Percentiles rank a stretch among this genome's conserved stretches.
phyloP scores from a whole-genome alignment of 2,888 invertebrate species.

The Abrostola tripartita region DNA sequence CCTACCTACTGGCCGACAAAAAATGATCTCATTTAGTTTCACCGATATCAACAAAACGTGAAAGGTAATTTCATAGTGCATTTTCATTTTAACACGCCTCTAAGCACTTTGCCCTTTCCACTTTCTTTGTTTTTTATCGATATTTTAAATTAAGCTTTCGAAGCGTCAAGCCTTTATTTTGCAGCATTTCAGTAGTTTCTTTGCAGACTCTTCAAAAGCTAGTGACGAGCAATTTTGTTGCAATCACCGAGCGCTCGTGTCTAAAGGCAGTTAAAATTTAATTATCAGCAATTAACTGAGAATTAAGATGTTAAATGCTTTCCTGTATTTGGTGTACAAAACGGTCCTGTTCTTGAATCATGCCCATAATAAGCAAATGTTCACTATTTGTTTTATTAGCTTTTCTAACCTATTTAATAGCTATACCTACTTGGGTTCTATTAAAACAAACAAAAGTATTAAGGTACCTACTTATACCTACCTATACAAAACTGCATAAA shows the following conservation, averaged over 20 bases:
- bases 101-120: constrained; percentile 82
- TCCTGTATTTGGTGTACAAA: no score
- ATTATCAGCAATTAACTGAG: no score
- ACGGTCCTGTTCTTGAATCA: no score
- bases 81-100: constrained; percentile 83
- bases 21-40: constrained; percentile 83
- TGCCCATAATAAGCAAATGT: no score
- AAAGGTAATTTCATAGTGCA: constrained; percentile 86
- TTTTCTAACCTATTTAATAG: no score
- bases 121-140: constrained; percentile 76
- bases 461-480: no score
- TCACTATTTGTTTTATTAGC: no score
- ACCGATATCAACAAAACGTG: constrained; percentile 83
- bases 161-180: constrained; percentile 46
- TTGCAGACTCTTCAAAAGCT: constrained; percentile 32
- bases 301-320: no score
- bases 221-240: not conserved
- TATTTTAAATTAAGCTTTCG: constrained; percentile 55
- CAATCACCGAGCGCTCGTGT: no score
- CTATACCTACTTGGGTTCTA: no score
- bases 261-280: no score
- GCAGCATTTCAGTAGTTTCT: constrained; percentile 48
- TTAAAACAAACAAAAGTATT: constrained; percentile 12
- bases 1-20: constrained; percentile 69
- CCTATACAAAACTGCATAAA: constrained; percentile 17